phyloP scores from a whole-genome alignment of 2,888 invertebrate genomes.

The Argynnis bischoffii region DNA sequence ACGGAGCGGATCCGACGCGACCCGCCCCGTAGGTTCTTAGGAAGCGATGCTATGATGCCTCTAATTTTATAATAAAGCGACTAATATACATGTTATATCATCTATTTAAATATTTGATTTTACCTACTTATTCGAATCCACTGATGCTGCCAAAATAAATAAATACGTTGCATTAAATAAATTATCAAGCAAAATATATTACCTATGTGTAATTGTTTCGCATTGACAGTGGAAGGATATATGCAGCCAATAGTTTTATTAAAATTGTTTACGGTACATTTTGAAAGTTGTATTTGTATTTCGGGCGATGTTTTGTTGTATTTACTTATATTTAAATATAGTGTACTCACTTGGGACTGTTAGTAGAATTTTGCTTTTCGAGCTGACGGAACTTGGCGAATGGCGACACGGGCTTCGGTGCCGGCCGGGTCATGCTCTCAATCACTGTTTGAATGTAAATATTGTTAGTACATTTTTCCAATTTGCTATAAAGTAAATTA shows the following conservation, averaged over 20 bases:
- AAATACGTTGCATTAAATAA: slow-evolving; percentile 55
- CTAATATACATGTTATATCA: slow-evolving; percentile 57
- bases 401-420: slow-evolving; percentile 89
- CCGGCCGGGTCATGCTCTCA: slow-evolving; percentile 76
- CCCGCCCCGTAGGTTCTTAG: slow-evolving; percentile 48
- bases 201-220: slow-evolving; percentile 21
- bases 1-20: neutral
- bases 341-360: slow-evolving; percentile 89
- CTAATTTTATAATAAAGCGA: slow-evolving; percentile 56
- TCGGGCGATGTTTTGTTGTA: neutral
- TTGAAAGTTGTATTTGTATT: slow-evolving; percentile 5
- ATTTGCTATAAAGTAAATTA: neutral
- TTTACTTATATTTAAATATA: neutral
- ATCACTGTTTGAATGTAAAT: slow-evolving; percentile 66
- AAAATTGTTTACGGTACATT: slow-evolving; percentile 3
- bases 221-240: neutral
- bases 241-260: neutral
- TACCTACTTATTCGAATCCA: slow-evolving; percentile 71
- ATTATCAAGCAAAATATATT: slow-evolving; percentile 40
- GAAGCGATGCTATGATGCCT: slow-evolving; percentile 43
- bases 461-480: neutral
- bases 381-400: slow-evolving; percentile 96
- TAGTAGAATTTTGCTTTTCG: slow-evolving; percentile 92
- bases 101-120: slow-evolving; percentile 69
- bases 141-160: slow-evolving; percentile 74